These are phyloP conservation scores for Merluccius polli DNA, from an alignment of 2,797 vertebrate genomes.

Conservation along the genomic window DNA sequence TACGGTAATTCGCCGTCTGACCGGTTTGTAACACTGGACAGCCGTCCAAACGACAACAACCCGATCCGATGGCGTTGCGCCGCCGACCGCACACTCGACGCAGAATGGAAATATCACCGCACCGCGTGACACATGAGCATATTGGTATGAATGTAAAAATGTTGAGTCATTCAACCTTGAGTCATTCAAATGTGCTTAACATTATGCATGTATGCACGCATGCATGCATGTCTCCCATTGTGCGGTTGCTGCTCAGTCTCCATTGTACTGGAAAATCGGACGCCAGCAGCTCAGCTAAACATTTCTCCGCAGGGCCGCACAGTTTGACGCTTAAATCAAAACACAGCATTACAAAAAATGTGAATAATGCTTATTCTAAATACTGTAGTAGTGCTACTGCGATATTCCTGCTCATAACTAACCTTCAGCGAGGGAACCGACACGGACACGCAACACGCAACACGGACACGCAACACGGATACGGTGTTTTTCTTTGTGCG, in stretches of 20 bases:
- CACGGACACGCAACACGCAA: neutral
- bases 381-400: neutral
- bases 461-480: neutral
- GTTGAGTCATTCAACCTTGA: no score
- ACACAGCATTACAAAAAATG: neutral
- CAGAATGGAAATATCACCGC: no score
- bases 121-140: no score
- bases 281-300: no score
- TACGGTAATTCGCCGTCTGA: neutral
- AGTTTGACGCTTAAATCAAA: neutral
- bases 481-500: neutral
- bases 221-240: neutral
- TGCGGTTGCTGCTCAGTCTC: neutral
- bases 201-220: no score
- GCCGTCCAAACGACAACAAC: no score
- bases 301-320: no score
- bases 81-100: no score
- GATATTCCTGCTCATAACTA: neutral
- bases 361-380: neutral
- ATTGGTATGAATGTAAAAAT: no score
- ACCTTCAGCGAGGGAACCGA: constrained; percentile 24
- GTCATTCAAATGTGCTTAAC: no score
- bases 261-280: no score
- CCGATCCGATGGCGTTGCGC: no score
- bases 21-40: neutral